Percentiles rank a stretch among this genome's conserved stretches.
phyloP scores from a whole-genome alignment of 2,113 vertebrate species.

The Danio rerio region GRCz12tu NC_133182.1:51082001-51082500 shows the following conservation, averaged over 20 bases:
- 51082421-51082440: not conserved
- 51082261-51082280: not conserved
- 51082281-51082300: not conserved
- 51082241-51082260: not conserved
- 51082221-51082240: not conserved
- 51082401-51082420: not conserved
- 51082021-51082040: conserved; percentile 19
- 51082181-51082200: conserved; percentile 1
- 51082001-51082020: not conserved
- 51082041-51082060: conserved; percentile 44
- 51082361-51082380: not conserved
- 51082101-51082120: conserved; percentile 43
- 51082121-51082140: conserved; percentile 34
- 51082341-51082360: not conserved
- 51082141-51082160: conserved; percentile 16
- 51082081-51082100: conserved; percentile 33
- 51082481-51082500: too few relatives aligned
- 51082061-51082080: conserved; percentile 60
- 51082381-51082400: not conserved
- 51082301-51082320: conserved; percentile 2
- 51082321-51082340: not conserved
- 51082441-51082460: not conserved
- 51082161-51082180: conserved; percentile 12
- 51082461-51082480: not conserved
- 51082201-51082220: not conserved